Evolutionary conservation across 1,140 invertebrate genomes (phyloP).

Genomic region (Drosophila lini): DNA sequence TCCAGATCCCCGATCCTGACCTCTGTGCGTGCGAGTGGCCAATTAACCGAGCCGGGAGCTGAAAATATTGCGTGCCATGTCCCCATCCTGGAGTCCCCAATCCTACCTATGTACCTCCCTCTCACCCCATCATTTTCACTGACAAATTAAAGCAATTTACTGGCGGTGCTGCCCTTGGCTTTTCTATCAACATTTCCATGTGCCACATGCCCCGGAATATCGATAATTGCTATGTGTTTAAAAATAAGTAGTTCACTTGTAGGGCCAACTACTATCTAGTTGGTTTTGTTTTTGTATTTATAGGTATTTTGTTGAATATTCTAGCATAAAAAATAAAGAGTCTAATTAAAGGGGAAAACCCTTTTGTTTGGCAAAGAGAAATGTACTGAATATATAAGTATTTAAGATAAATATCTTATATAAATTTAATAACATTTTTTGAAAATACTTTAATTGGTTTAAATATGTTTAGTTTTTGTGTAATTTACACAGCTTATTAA

Average conservation of each 20-base stretch:
- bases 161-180: slow-evolving; percentile 28
- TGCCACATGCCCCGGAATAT: slow-evolving; percentile 26
- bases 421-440: too few relatives aligned
- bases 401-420: neutral
- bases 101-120: neutral
- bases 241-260: slow-evolving; percentile 33
- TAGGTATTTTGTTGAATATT: neutral
- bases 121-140: slow-evolving; percentile 30
- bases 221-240: slow-evolving; percentile 32
- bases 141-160: slow-evolving; percentile 73
- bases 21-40: slow-evolving; percentile 62
- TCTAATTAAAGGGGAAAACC: neutral
- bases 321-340: neutral
- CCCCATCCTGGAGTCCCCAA: slow-evolving; percentile 33
- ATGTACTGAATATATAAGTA: neutral
- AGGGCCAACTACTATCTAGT: neutral
- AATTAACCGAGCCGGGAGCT: slow-evolving; percentile 57
- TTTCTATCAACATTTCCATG: slow-evolving; percentile 15
- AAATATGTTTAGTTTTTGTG: too few relatives aligned
- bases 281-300: neutral
- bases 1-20: slow-evolving; percentile 4
- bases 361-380: neutral
- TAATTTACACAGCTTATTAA: neutral
- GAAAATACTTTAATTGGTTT: neutral
- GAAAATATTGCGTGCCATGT: slow-evolving; percentile 58